Base-by-base conservation (phyloP, 2,888 invertebrate species). In the Drosophila rubida region DNA sequence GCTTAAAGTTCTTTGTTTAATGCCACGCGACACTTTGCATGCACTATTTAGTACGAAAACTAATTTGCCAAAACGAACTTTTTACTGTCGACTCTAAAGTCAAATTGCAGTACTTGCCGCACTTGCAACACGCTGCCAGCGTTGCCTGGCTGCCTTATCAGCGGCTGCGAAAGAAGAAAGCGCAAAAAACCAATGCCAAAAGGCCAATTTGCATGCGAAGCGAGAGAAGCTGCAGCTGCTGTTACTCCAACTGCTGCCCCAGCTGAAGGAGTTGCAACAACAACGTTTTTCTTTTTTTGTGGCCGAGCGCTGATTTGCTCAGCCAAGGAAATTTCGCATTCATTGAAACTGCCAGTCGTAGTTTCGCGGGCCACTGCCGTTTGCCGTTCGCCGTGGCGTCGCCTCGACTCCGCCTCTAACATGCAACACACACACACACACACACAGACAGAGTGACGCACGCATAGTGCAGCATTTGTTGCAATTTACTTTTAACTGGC, bases 41-140 rank as follows among this genome's bases (percentile, higher is more conserved):
- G 50, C 65, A 70, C 73, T 82, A 83, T 82, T 82, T 80, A 78
- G 86, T 82, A 83, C 83, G 76, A 83, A 82, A 80, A 80, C 76
- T 80, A 76, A 78, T 86, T 86, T 73, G 53, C 32, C 35, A 32
- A n/a, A 4, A 72, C 65, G 67, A 74, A 67, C 39, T 45, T 59
- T 51, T 51, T 30, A 25, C 51, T 37, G 55, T 30, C 39, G 57
- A n/a, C 32, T 25, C 37, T 11, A 44, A 51, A 54, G 9, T 14
- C 16, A 23, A 58, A 44, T n/a, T 22, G 19, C 45, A 54, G 27
- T 50, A 68, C 44, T 59, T 50, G 35, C 30, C 44, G 55, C 62
- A 75, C 55, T 63, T 55, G 41, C 44, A 51, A 51, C 35, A 19
- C 19, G 19, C 3, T 19, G 19, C 19, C 13, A 14, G 4, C 32